Percentiles rank a stretch among this genome's conserved stretches.
Evolutionary conservation across 1,140 invertebrate species (phyloP).

Genomic region (Camponotus floridanus): DNA sequence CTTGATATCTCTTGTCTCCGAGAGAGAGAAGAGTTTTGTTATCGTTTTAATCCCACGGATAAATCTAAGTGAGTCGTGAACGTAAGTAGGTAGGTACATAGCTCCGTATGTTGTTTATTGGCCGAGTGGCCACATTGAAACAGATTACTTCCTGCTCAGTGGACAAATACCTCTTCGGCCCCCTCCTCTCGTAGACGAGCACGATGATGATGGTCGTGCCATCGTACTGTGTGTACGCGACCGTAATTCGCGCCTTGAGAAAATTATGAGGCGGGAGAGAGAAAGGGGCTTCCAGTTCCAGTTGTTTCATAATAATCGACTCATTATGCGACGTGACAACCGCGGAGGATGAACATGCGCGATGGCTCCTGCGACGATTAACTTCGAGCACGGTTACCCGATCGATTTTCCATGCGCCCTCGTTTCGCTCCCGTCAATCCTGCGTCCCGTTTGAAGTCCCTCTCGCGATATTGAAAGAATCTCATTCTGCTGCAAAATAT

Average conservation of each 20-base stretch:
- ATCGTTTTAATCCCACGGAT: conserved; percentile 21
- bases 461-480: neutral
- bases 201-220: conserved; percentile 20
- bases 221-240: conserved; percentile 18
- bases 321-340: conserved; percentile 6
- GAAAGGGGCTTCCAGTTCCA: neutral
- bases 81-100: conserved; percentile 23
- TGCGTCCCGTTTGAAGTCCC: neutral
- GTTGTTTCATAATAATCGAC: conserved; percentile 27
- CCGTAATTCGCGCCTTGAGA: conserved; percentile 51
- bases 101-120: conserved; percentile 54
- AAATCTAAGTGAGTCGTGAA: conserved; percentile 32
- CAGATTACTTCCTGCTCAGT: conserved; percentile 82
- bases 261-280: neutral
- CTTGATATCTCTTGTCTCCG: neutral
- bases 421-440: neutral
- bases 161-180: conserved; percentile 60
- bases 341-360: conserved; percentile 29
- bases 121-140: conserved; percentile 76
- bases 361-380: conserved; percentile 7
- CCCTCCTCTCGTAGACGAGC: neutral
- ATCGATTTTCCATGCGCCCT: conserved; percentile 29
- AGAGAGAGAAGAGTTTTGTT: neutral
- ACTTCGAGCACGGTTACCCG: neutral
- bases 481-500: neutral